Evolutionary conservation across 2,888 invertebrate genomes (phyloP).

Genomic region (Acheta domesticus): DNA sequence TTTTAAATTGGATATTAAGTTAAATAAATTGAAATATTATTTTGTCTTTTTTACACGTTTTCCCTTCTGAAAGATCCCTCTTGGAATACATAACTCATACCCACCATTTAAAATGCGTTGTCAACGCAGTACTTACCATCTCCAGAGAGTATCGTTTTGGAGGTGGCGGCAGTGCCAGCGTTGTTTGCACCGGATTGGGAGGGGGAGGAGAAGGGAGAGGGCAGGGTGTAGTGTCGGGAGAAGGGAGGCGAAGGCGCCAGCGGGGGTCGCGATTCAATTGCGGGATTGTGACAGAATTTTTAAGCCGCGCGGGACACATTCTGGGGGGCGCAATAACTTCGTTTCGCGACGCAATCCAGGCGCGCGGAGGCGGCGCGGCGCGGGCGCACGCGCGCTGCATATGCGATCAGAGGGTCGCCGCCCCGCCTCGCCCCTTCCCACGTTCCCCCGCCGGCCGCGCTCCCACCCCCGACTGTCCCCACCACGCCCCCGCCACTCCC

Average conservation of each 20-base stretch:
- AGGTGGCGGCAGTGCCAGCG: too few species aligned
- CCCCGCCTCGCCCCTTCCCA: background rate
- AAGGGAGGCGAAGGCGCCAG: background rate
- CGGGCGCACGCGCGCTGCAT: background rate
- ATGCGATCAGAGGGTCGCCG: background rate
- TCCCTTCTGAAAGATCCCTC: too few species aligned
- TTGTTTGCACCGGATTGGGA: too few species aligned
- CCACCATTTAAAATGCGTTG: too few species aligned
- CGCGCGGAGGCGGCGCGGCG: background rate
- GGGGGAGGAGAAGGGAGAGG: too few species aligned
- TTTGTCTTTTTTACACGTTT: too few species aligned
- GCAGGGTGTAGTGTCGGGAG: background rate
- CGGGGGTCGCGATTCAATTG: background rate
- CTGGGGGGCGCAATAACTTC: constrained; percentile 3
- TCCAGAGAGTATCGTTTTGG: too few species aligned
- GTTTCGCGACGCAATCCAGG: background rate
- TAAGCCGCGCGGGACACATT: background rate
- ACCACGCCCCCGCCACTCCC: background rate
- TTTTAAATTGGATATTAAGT: too few species aligned
- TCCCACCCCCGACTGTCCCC: background rate
- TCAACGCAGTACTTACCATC: too few species aligned
- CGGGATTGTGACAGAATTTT: constrained; percentile 7
- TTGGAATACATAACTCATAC: too few species aligned
- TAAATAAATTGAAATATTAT: too few species aligned
- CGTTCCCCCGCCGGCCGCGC: background rate